Evolutionary conservation across 1,140 invertebrate species (phyloP), one percentile per base, ranked within the genome.

Genomic region (Zaprionus camerounensis): DNA sequence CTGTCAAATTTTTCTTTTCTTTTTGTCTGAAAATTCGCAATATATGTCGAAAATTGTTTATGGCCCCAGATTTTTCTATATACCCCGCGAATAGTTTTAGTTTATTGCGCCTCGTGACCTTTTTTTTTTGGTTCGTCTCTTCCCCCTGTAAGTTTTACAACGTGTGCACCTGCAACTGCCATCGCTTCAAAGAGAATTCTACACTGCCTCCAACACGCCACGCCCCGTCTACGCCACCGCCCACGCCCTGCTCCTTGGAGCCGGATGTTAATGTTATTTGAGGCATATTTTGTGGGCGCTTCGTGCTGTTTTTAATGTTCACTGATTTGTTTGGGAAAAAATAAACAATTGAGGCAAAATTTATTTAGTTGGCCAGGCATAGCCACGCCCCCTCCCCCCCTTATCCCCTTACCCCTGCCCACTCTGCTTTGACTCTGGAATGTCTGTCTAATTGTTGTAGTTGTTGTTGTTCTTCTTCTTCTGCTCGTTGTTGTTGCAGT

Each of bases 311-410:
- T 82, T 90, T 81, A 88, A 90, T 81, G 85, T 57, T 26, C 70
- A 85, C 81, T 90, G 84, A 88, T 88, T 90, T 88, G 84, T 88
- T 88, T 90, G 76, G 78, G 71, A 79, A 75, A 84, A 90, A 88
- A 88, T 88, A 88, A 88, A 88, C 84, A 88, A 90, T 87, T 84
- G 51, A 34, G 56, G 56, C 36, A 46, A 88, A 88, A 88, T 88
- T 88, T 90, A 88, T 88, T 88, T 88, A 88, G 85, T 90, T 84
- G 78, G 59, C 57, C 57, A 51, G 56, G 24, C 58, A n/a, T 24
- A 22, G 9, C 49, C 36, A 9, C 4, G 11, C 26, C 9, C 61
- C 38, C 9, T 12, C 5, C 41, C 28, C 7, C 28, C 28, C 28
- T 6, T 28, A 7, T 2, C 1, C 2, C 13, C 4, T 7, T 20